These are phyloP conservation scores for Eristalinus sepulchralis DNA, from an alignment of 2,888 invertebrate genomes.

Conservation along the genomic window DNA sequence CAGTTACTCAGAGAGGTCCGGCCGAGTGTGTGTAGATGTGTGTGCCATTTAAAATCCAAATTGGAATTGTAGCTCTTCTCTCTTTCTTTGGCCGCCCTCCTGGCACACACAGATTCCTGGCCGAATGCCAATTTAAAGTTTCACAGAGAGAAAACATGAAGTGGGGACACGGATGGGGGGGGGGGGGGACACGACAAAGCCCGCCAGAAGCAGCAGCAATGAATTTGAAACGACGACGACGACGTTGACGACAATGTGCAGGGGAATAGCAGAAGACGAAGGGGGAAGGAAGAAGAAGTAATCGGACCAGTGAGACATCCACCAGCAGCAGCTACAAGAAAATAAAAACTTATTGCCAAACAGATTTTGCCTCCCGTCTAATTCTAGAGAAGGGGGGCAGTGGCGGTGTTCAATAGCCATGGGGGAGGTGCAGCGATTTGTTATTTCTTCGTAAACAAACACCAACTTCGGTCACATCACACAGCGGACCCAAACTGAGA, in stretches of 20 bases:
- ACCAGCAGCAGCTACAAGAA: slow-evolving; percentile 4
- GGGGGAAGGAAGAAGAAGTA: slow-evolving; percentile 3
- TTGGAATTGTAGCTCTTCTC: slow-evolving; percentile 21
- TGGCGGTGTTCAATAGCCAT: neutral
- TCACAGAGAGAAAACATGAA: slow-evolving; percentile 4
- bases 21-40: slow-evolving; percentile 42
- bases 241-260: neutral
- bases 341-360: slow-evolving; percentile 51
- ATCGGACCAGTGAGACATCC: slow-evolving; percentile 26
- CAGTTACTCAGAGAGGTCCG: neutral
- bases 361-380: slow-evolving; percentile 31
- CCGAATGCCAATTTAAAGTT: slow-evolving; percentile 67
- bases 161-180: neutral
- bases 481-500: neutral
- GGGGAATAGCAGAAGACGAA: neutral
- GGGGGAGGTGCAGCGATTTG: neutral
- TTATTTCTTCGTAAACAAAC: slow-evolving; percentile 36
- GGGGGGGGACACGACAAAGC: neutral
- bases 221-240: neutral
- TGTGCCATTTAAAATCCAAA: slow-evolving; percentile 55
- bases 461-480: neutral
- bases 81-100: neutral
- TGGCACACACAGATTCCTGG: slow-evolving; percentile 42
- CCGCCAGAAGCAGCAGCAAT: neutral
- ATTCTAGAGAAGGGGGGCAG: slow-evolving; percentile 17